A percentile compares a stretch with the other conserved stretches of the same genome.
phyloP scores from a whole-genome alignment of 2,113 vertebrate genomes.

The Nymphicus hollandicus region DNA sequence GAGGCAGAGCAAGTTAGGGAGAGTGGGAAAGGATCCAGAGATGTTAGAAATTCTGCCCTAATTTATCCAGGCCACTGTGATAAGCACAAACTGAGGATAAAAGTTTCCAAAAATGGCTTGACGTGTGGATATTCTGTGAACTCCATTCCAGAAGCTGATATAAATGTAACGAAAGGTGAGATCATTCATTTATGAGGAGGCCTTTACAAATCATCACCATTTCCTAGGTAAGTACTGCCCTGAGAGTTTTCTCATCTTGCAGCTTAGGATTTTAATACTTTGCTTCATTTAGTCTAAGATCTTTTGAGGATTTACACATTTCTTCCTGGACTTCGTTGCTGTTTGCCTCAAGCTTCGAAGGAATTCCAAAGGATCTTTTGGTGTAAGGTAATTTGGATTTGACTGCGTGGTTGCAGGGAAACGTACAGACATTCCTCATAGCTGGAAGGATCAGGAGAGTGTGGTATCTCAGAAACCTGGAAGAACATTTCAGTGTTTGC shows the following conservation, averaged over 20 bases:
- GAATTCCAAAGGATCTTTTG: not conserved
- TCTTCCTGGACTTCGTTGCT: not conserved
- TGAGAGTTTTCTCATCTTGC: not conserved
- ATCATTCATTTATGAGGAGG: not conserved
- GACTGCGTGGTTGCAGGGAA: not conserved
- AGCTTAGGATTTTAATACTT: not conserved
- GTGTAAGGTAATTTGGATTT: not conserved
- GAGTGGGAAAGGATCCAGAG: not conserved
- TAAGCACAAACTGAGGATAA: not conserved
- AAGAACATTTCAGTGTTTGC: not conserved
- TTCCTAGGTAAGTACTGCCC: not conserved
- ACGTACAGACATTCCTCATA: not conserved
- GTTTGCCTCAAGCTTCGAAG: not conserved
- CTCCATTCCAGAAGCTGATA: not conserved
- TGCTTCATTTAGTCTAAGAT: not conserved
- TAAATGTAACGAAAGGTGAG: constrained; percentile 6
- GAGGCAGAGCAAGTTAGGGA: not conserved
- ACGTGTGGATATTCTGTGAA: not conserved
- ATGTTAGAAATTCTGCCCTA: not conserved
- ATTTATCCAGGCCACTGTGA: constrained; percentile 4
- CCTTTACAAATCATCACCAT: not conserved
- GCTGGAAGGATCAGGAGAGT: not conserved
- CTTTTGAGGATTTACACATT: not conserved
- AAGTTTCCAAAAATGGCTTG: not conserved
- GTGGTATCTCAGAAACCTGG: not conserved